Percentiles rank a stretch among this genome's conserved stretches.
Conservation (phyloP, 1,140 invertebrate species). For the Formica exsecta region DNA sequence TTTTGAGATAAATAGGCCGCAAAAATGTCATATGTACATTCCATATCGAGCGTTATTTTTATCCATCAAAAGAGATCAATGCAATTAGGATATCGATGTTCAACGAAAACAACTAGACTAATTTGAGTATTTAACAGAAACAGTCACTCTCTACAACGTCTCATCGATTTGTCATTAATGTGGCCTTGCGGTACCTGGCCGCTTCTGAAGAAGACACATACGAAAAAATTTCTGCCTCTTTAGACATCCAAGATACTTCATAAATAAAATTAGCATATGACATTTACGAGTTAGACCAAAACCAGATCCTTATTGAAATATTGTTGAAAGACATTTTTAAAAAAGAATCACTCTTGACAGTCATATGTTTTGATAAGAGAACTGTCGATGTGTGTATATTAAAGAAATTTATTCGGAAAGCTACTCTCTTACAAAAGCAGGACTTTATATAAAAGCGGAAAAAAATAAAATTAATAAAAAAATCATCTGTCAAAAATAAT, state of each 20-base stretch:
- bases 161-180: slow-evolving; percentile 77
- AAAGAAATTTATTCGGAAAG: background rate
- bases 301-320: background rate
- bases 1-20: too few relatives aligned
- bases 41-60: background rate
- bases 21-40: background rate
- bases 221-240: slow-evolving; percentile 60
- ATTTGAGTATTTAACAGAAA: slow-evolving; percentile 45
- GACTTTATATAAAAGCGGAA: background rate
- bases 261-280: slow-evolving; percentile 13
- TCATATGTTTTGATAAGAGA: background rate
- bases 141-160: slow-evolving; percentile 27
- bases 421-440: too few relatives aligned
- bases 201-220: slow-evolving; percentile 47
- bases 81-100: background rate
- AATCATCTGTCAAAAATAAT: background rate
- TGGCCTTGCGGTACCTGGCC: slow-evolving; percentile 63
- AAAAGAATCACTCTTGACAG: background rate
- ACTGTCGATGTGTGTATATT: background rate
- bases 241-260: background rate
- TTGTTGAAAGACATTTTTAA: background rate
- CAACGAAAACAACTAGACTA: background rate
- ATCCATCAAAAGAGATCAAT: background rate
- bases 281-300: background rate
- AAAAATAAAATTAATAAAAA: background rate